Percentiles rank a stretch among this genome's conserved stretches.
Evolutionary conservation across 1,140 invertebrate genomes (phyloP).

Genomic region (Orchestia grillus): DNA sequence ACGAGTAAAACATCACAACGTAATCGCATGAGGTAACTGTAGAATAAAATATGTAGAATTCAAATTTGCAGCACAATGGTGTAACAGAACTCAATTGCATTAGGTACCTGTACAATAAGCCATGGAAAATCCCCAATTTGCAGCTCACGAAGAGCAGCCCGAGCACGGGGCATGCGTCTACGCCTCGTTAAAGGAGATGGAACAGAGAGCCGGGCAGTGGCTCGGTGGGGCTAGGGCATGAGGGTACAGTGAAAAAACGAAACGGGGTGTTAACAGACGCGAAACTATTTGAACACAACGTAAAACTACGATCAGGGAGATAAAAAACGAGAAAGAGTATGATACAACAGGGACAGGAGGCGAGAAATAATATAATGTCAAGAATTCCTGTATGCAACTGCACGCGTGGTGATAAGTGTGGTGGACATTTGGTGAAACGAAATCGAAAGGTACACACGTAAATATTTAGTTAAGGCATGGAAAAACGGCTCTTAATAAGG

Average conservation of each 20-base stretch:
- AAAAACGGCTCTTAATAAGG: neutral
- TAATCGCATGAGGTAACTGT: too few species aligned
- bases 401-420: neutral
- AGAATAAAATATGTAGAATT: too few species aligned
- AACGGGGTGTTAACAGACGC: neutral
- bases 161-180: neutral
- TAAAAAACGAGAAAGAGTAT: neutral
- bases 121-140: neutral
- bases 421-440: too few species aligned
- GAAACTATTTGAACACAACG: neutral
- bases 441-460: neutral
- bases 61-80: too few species aligned
- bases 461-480: neutral
- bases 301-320: neutral
- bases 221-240: neutral
- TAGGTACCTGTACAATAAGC: too few species aligned
- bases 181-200: constrained; percentile 11
- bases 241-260: neutral
- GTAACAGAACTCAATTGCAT: too few species aligned
- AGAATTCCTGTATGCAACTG: neutral
- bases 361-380: neutral
- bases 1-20: too few species aligned
- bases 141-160: neutral
- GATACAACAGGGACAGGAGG: neutral
- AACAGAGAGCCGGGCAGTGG: neutral